Conservation (phyloP, 2,888 invertebrate genomes). For the Lordiphosa andalusiaca region DNA sequence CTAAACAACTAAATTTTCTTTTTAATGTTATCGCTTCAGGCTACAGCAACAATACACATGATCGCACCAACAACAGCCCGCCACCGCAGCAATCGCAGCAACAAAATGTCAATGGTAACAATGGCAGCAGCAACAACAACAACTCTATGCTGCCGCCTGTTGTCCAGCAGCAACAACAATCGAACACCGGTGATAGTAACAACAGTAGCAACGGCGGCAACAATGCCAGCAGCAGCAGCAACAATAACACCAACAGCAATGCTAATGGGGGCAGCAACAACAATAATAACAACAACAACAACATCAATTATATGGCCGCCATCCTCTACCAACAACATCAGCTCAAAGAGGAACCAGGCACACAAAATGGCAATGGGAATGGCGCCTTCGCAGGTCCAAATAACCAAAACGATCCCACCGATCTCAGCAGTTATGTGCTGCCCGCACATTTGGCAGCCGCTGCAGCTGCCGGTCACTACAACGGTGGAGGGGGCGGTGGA, state of each 20-base stretch:
- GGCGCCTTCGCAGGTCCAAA: slow-evolving; percentile 67
- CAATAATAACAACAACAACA: slow-evolving; percentile 70
- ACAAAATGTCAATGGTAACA: slow-evolving; percentile 33
- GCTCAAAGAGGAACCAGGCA: slow-evolving; percentile 80
- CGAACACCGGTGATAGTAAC: slow-evolving; percentile 46
- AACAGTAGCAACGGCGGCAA: slow-evolving; percentile 26
- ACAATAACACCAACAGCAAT: slow-evolving; percentile 21
- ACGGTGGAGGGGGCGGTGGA: slow-evolving; percentile 60
- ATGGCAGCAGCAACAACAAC: slow-evolving; percentile 31
- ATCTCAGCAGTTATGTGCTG: slow-evolving; percentile 76
- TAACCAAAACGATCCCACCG: slow-evolving; percentile 77
- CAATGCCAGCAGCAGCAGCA: slow-evolving; percentile 29
- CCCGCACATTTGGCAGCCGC: slow-evolving; percentile 66
- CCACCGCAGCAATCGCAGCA: slow-evolving; percentile 64
- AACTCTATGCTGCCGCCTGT: slow-evolving; percentile 56
- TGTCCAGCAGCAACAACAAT: slow-evolving; percentile 36
- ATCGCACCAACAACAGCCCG: slow-evolving; percentile 79
- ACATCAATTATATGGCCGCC: slow-evolving; percentile 78
- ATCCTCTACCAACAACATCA: slow-evolving; percentile 77
- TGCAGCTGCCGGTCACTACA: slow-evolving; percentile 57
- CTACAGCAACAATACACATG: slow-evolving; percentile 73
- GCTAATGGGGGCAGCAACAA: slow-evolving; percentile 29
- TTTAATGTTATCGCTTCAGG: slow-evolving; percentile 48
- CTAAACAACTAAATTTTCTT: not conserved
- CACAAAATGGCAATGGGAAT: slow-evolving; percentile 52